These are phyloP conservation scores for Prionailurus viverrinus DNA, from an alignment of 2,113 vertebrate species.

Conservation along the genomic window DNA sequence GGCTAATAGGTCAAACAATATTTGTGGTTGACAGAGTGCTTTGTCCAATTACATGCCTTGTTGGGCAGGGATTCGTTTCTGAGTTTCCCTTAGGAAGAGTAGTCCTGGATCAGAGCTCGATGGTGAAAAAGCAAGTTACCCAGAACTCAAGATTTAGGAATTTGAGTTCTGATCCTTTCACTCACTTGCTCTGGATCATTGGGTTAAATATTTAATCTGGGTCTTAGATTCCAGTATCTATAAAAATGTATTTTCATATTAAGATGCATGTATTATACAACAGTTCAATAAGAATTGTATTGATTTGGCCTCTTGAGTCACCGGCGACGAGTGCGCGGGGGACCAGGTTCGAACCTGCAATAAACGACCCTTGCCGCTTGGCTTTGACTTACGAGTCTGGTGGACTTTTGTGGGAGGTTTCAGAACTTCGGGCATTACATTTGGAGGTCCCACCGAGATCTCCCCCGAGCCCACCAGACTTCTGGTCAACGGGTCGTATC, in stretches of 20 bases:
- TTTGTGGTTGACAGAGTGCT: background rate
- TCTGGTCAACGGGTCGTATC: no score
- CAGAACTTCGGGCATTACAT: no score
- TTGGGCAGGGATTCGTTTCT: background rate
- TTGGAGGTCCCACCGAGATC: no score
- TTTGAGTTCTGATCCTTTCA: background rate
- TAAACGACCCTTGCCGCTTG: no score
- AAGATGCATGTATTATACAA: background rate
- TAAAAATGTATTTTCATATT: constrained; percentile 34
- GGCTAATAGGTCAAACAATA: background rate
- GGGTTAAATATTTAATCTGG: background rate
- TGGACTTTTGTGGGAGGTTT: no score
- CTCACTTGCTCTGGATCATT: background rate
- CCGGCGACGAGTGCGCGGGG: no score
- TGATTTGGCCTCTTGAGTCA: background rate
- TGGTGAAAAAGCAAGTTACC: background rate
- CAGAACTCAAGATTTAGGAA: background rate
- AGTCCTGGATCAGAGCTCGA: background rate
- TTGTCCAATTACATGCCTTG: background rate
- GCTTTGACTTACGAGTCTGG: no score
- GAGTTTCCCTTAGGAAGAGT: background rate
- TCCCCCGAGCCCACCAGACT: no score
- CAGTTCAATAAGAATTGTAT: background rate
- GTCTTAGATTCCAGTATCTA: background rate
- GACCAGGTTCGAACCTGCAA: no score